Evolutionary conservation across 2,888 invertebrate genomes (phyloP).

Genomic region (Lepidonotus clava): DNA sequence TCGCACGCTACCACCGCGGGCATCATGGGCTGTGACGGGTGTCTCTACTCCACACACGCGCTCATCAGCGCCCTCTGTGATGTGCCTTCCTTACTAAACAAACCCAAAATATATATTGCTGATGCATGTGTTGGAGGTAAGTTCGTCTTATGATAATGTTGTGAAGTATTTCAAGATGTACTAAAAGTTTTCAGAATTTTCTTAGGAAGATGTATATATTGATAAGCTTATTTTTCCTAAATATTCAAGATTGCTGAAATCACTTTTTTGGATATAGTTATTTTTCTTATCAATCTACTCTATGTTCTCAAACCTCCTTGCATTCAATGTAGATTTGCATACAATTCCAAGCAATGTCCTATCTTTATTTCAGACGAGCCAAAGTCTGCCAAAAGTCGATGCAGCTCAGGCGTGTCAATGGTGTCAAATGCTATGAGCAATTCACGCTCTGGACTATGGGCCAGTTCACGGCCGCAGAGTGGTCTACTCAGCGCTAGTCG

Average conservation of each 20-base stretch:
- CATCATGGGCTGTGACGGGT: background rate
- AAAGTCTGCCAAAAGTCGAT: background rate
- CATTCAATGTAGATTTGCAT: background rate
- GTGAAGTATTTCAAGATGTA: no score
- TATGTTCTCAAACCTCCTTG: no score
- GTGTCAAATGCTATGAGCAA: background rate
- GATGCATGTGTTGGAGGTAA: background rate
- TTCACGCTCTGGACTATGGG: slow-evolving; percentile 6
- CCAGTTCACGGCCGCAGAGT: background rate
- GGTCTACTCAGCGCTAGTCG: background rate
- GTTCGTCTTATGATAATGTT: no score
- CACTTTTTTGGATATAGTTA: no score
- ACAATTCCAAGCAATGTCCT: background rate
- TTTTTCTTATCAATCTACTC: no score
- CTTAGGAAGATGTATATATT: no score
- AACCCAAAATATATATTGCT: slow-evolving; percentile 23
- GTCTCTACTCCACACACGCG: background rate
- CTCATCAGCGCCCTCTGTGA: slow-evolving; percentile 11
- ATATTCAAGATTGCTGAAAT: no score
- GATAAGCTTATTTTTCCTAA: no score
- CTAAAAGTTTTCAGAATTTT: no score
- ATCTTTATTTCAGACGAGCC: background rate
- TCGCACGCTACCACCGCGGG: background rate
- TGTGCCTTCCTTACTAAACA: slow-evolving; percentile 18
- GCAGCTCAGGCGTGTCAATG: background rate